Conservation (phyloP, 2,888 invertebrate species). For the Ormia ochracea region DNA sequence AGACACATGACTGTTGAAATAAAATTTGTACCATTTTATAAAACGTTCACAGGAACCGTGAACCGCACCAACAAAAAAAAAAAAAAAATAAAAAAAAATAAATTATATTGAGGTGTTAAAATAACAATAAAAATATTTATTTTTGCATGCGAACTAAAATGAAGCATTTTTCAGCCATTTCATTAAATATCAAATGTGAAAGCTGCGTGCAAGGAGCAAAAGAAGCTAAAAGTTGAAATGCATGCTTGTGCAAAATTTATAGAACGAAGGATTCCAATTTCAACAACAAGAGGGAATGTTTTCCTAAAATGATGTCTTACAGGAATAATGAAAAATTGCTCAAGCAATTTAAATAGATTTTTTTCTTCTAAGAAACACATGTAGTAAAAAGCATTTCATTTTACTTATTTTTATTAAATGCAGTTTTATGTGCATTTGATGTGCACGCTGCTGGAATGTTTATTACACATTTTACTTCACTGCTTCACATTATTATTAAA, state of each 20-base stretch:
- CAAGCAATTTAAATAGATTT: neutral
- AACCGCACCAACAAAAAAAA: neutral
- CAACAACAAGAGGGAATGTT: neutral
- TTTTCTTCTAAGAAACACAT: neutral
- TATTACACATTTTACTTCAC: conserved; percentile 16
- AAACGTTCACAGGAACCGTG: neutral
- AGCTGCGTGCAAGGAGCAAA: neutral
- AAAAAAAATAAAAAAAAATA: neutral
- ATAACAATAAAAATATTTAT: conserved; percentile 26
- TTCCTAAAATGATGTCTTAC: no score
- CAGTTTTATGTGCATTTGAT: neutral
- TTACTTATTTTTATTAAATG: neutral
- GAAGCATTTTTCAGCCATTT: conserved; percentile 29
- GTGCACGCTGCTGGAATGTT: neutral
- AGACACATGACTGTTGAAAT: neutral
- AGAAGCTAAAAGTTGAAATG: neutral
- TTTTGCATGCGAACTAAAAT: conserved; percentile 3
- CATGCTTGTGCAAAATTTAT: neutral
- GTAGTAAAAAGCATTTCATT: neutral
- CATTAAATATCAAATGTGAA: conserved; percentile 12
- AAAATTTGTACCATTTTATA: neutral
- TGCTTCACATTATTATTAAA: neutral
- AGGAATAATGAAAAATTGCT: no score
- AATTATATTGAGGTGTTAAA: conserved; percentile 26
- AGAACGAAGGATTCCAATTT: neutral